phyloP scores from a whole-genome alignment of 2,113 vertebrate genomes.

The Thymallus thymallus region DNA sequence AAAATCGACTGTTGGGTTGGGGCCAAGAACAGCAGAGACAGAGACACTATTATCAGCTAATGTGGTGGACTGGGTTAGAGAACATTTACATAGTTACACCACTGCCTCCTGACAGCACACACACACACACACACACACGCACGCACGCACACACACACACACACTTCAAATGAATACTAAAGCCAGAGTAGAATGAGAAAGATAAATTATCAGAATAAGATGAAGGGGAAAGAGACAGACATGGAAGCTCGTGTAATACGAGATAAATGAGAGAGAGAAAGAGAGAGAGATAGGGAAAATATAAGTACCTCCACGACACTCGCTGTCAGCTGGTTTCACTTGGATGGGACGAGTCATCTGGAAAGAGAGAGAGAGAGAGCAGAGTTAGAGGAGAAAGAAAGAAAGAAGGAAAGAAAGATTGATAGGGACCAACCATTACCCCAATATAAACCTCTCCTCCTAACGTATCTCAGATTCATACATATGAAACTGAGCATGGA shows the following conservation, averaged over 20 bases:
- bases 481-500: no score
- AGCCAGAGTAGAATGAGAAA: background rate
- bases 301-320: conserved; percentile 90
- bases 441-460: no score
- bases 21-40: conserved; percentile 2
- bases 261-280: background rate
- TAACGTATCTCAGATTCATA: no score
- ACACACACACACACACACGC: background rate
- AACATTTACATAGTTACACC: conserved; percentile 4
- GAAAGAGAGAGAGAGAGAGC: conserved; percentile 46
- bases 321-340: conserved; percentile 90
- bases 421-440: no score
- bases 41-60: conserved; percentile 14
- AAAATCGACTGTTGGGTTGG: conserved; percentile 11
- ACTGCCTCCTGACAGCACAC: background rate
- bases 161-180: background rate
- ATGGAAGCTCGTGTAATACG: no score
- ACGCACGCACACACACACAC: background rate
- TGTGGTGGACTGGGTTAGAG: conserved; percentile 19
- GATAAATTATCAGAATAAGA: background rate
- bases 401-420: conserved; percentile 1
- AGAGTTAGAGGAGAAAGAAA: background rate
- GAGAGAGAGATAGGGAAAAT: conserved; percentile 17
- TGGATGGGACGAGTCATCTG: conserved; percentile 92
- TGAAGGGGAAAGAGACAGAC: background rate